Conservation (phyloP, 2,888 invertebrate genomes). For the Corbicula japonica region DNA sequence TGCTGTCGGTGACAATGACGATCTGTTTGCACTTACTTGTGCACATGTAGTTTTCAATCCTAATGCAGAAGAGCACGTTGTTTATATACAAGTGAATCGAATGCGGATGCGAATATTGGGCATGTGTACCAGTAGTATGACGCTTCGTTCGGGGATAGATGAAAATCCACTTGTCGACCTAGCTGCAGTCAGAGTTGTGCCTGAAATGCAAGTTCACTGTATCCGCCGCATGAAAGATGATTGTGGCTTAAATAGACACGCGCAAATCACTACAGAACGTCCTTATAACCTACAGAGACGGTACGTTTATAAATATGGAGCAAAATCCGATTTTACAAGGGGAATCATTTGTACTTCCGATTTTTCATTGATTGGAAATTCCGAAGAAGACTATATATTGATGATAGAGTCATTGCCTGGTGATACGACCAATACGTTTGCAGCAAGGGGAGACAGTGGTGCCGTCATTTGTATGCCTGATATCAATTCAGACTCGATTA, state of each 20-base stretch:
- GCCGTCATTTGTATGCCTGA: slow-evolving; percentile 30
- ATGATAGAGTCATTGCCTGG: slow-evolving; percentile 41
- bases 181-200: slow-evolving; percentile 34
- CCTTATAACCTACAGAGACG: not conserved
- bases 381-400: slow-evolving; percentile 1
- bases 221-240: slow-evolving; percentile 40
- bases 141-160: slow-evolving; percentile 5
- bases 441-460: slow-evolving; percentile 34
- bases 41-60: slow-evolving; percentile 46
- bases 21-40: slow-evolving; percentile 43
- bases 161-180: slow-evolving; percentile 32
- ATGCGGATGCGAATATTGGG: slow-evolving; percentile 7
- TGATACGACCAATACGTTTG: slow-evolving; percentile 5
- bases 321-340: slow-evolving; percentile 21
- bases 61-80: not conserved
- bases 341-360: slow-evolving; percentile 42
- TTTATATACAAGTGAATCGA: slow-evolving; percentile 23
- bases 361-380: not conserved
- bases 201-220: slow-evolving; percentile 10
- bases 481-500: slow-evolving; percentile 21
- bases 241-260: not conserved
- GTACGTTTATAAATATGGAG: slow-evolving; percentile 42
- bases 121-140: slow-evolving; percentile 8
- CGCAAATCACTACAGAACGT: not conserved
- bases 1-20: not conserved